These are phyloP conservation scores for Micromys minutus DNA, from an alignment of 2,113 vertebrate genomes.

Conservation along the genomic window DNA sequence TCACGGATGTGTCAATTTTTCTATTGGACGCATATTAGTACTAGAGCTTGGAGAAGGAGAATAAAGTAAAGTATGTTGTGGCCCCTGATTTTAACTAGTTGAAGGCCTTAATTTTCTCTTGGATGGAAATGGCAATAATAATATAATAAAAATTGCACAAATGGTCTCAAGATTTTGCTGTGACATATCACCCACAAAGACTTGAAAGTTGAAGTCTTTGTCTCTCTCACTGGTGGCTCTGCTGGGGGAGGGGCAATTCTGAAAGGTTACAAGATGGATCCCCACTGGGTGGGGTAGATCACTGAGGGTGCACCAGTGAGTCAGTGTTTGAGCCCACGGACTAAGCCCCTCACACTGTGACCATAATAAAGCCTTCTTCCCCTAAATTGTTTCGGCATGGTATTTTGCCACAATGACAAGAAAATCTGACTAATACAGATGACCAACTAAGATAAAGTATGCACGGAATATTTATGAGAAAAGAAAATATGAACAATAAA, in stretches of 20 bases:
- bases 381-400: background rate
- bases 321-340: background rate
- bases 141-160: background rate
- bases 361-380: background rate
- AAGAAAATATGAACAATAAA: background rate
- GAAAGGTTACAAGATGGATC: background rate
- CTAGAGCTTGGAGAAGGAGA: background rate
- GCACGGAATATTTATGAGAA: background rate
- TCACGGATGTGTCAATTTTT: background rate
- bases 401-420: background rate
- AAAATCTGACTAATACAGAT: background rate
- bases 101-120: constrained; percentile 14
- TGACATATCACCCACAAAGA: background rate
- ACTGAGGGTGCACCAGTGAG: no score
- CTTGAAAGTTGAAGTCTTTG: background rate
- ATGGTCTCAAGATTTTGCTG: background rate
- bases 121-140: background rate
- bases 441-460: constrained; percentile 8
- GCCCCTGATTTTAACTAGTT: background rate
- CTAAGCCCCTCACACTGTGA: background rate
- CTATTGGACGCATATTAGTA: background rate
- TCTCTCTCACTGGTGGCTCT: background rate
- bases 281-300: no score
- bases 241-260: background rate
- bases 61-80: background rate